These are phyloP conservation scores for Sesia bembeciformis DNA, from an alignment of 2,888 invertebrate genomes.

Conservation along the genomic window DNA sequence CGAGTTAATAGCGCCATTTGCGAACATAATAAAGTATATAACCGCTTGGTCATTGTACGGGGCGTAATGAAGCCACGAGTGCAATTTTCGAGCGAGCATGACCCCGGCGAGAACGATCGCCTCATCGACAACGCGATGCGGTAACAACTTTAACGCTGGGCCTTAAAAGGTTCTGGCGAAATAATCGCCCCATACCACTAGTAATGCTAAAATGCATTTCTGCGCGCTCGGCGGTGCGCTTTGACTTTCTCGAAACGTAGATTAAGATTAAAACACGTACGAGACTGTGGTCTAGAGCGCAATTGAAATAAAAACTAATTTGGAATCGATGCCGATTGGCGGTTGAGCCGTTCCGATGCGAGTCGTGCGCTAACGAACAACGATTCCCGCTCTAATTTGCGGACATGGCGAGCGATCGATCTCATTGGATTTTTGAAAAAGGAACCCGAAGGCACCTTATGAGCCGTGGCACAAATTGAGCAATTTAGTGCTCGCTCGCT, in stretches of 20 bases:
- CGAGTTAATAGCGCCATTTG: slow-evolving; percentile 28
- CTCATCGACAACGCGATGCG: slow-evolving; percentile 19
- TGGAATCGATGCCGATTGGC: slow-evolving; percentile 10
- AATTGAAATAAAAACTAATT: slow-evolving; percentile 16
- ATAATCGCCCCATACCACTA: slow-evolving; percentile 45
- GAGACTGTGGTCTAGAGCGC: slow-evolving; percentile 14
- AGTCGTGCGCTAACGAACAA: slow-evolving; percentile 52
- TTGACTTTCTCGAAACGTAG: slow-evolving; percentile 44
- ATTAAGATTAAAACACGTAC: slow-evolving; percentile 36
- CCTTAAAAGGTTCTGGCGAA: slow-evolving; percentile 39
- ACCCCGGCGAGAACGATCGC: slow-evolving; percentile 20
- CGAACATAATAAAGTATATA: slow-evolving; percentile 25
- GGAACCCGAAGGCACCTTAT: slow-evolving; percentile 52
- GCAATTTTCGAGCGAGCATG: slow-evolving; percentile 43
- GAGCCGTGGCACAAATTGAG: slow-evolving; percentile 67
- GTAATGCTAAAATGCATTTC: slow-evolving; percentile 56
- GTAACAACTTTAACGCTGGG: slow-evolving; percentile 8
- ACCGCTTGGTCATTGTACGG: slow-evolving; percentile 35
- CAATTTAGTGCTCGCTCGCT: slow-evolving; percentile 60
- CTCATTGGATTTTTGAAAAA: slow-evolving; percentile 71
- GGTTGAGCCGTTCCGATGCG: slow-evolving; percentile 24
- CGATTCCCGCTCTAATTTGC: slow-evolving; percentile 72
- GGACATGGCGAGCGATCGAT: slow-evolving; percentile 71
- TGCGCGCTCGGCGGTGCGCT: slow-evolving; percentile 50
- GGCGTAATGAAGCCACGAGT: slow-evolving; percentile 42